Percentiles rank a stretch among this genome's conserved stretches.
Conservation (phyloP, 2,113 vertebrate genomes). For the Euleptes europaea region DNA sequence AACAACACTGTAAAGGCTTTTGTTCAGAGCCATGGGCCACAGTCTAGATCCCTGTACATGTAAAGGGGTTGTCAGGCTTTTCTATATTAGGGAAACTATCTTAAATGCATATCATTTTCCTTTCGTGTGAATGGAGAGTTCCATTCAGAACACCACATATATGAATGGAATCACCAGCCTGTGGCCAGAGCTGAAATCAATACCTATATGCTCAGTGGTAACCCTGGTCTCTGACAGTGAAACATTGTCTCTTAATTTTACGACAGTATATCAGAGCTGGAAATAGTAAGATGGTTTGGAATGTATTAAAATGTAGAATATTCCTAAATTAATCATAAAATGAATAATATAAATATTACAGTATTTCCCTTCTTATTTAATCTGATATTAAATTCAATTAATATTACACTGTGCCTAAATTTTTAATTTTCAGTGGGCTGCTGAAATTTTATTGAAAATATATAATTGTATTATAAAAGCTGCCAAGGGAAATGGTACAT, state of each 20-base stretch:
- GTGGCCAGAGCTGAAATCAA: neutral
- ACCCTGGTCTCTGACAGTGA: neutral
- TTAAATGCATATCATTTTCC: neutral
- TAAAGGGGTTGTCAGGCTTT: neutral
- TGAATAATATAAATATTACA: neutral
- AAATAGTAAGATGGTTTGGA: neutral
- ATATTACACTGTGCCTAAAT: neutral
- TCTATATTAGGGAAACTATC: neutral
- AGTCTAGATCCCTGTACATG: neutral
- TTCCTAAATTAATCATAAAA: neutral
- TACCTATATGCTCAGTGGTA: neutral
- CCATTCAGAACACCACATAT: neutral
- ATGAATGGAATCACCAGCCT: neutral
- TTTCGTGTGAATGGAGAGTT: neutral
- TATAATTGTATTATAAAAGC: neutral
- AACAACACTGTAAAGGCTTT: fast-evolving
- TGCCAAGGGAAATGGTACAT: neutral
- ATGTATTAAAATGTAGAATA: neutral
- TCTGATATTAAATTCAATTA: neutral
- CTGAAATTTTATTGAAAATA: neutral
- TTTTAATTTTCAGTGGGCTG: fast-evolving
- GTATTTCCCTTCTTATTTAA: neutral
- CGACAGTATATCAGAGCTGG: fast-evolving
- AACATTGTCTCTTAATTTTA: neutral
- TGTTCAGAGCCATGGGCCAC: neutral